phyloP scores from a whole-genome alignment of 2,113 vertebrate species.

The Clarias macrocephalus region DNA sequence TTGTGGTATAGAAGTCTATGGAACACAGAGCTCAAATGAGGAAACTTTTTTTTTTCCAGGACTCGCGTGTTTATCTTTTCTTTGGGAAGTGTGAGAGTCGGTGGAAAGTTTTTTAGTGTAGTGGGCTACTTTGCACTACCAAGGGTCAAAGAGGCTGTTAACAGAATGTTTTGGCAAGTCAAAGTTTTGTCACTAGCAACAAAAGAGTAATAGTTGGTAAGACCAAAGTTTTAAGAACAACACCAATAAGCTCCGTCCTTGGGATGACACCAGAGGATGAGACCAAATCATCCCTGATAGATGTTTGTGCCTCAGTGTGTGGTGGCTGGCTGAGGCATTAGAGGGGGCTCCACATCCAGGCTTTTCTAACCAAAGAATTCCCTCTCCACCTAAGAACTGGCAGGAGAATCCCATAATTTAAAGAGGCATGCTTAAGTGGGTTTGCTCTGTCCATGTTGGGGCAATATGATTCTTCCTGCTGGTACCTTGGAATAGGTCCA shows the following conservation, averaged over 20 bases:
- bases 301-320: not conserved
- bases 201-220: not conserved
- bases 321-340: not conserved
- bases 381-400: not conserved
- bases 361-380: not conserved
- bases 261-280: not conserved
- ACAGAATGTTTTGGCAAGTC: not conserved
- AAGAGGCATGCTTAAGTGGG: not conserved
- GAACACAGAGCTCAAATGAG: not conserved
- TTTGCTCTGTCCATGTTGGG: not conserved
- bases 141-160: not conserved
- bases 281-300: not conserved
- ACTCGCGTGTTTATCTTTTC: not conserved
- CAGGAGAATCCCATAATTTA: not conserved
- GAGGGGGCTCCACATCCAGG: not conserved
- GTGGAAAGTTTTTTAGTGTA: not conserved
- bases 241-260: not conserved
- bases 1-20: not conserved
- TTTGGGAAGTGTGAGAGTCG: conserved; percentile 5
- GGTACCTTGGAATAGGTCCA: no score
- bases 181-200: not conserved
- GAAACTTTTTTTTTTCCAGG: conserved; percentile 1
- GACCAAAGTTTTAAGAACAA: not conserved
- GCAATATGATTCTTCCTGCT: not conserved
- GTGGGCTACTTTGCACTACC: not conserved